Percentiles rank a stretch among this genome's conserved stretches.
Conservation (phyloP, 2,888 invertebrate genomes). For the Morpho achilles region DNA sequence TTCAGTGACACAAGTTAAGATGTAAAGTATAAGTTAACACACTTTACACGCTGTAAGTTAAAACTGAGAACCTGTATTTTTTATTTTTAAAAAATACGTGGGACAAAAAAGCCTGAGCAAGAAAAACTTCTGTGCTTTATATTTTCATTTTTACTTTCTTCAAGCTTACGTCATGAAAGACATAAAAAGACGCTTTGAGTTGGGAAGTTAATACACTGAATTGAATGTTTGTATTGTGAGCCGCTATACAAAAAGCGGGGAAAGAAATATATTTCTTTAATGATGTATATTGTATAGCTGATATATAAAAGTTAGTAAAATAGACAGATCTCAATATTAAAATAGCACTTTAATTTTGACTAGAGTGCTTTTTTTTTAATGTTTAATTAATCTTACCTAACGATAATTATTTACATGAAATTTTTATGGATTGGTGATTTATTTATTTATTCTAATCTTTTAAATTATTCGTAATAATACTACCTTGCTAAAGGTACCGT, state of each 20-base stretch:
- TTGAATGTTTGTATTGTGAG: conserved; percentile 9
- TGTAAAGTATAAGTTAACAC: too few relatives aligned
- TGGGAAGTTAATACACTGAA: conserved; percentile 10
- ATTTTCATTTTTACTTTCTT: conserved; percentile 15
- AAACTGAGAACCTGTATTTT: not conserved
- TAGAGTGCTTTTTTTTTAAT: too few relatives aligned
- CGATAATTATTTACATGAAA: too few relatives aligned
- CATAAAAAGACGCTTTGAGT: conserved; percentile 13
- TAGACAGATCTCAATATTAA: not conserved
- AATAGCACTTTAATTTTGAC: too few relatives aligned
- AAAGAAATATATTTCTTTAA: not conserved
- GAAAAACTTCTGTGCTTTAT: conserved; percentile 11
- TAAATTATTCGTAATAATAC: too few relatives aligned
- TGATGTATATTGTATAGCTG: not conserved
- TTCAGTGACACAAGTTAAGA: too few relatives aligned
- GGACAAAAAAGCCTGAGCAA: conserved; percentile 3
- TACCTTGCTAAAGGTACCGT: too few relatives aligned
- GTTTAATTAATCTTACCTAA: too few relatives aligned
- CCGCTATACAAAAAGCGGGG: conserved; percentile 2
- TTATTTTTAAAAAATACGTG: conserved; percentile 5
- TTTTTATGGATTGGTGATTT: too few relatives aligned
- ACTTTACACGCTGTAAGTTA: too few relatives aligned
- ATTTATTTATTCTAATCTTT: too few relatives aligned
- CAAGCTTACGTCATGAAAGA: conserved; percentile 18
- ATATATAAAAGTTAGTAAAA: not conserved